phyloP scores from a whole-genome alignment of 92 coral and sea anemone genomes.

The Scolanthus callimorphus region DNA sequence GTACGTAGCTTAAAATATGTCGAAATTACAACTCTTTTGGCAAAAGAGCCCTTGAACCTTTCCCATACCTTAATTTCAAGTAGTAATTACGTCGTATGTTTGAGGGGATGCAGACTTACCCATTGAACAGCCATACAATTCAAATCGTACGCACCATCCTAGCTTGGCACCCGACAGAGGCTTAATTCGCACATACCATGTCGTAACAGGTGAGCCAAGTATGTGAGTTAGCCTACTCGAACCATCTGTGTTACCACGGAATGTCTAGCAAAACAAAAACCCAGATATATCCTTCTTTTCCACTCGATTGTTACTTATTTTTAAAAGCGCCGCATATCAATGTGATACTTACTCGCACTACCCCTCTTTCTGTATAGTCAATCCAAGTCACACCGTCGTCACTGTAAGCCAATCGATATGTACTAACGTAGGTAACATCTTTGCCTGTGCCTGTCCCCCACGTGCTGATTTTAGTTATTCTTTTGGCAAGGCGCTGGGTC shows the following conservation, averaged over 20 bases:
- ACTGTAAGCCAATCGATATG: constrained; percentile 53
- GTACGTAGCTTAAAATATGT: no score
- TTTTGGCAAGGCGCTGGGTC: constrained; percentile 21
- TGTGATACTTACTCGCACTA: constrained; percentile 46
- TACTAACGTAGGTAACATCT: constrained; percentile 48
- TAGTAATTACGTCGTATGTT: no score
- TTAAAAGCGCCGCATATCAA: no score
- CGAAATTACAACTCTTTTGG: no score
- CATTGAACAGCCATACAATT: constrained; percentile 63
- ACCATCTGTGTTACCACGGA: constrained; percentile 62
- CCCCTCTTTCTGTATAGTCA: constrained; percentile 59
- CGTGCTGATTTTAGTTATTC: constrained; percentile 57
- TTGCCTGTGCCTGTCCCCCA: constrained; percentile 48
- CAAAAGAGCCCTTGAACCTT: no score
- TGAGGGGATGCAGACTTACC: no score
- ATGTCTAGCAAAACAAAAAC: constrained; percentile 26
- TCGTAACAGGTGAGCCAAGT: constrained; percentile 48
- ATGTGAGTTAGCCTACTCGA: constrained; percentile 30
- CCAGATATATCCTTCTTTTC: no score
- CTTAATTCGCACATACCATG: constrained; percentile 33
- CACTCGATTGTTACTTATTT: no score
- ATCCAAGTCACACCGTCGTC: constrained; percentile 39
- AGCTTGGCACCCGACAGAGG: constrained; percentile 49
- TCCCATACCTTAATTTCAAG: no score
- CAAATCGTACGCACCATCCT: constrained; percentile 72